Percentiles rank a stretch among this genome's conserved stretches.
These are phyloP conservation scores for Drosophila lini DNA, from an alignment of 1,140 invertebrate species.

Conservation along the genomic window DNA sequence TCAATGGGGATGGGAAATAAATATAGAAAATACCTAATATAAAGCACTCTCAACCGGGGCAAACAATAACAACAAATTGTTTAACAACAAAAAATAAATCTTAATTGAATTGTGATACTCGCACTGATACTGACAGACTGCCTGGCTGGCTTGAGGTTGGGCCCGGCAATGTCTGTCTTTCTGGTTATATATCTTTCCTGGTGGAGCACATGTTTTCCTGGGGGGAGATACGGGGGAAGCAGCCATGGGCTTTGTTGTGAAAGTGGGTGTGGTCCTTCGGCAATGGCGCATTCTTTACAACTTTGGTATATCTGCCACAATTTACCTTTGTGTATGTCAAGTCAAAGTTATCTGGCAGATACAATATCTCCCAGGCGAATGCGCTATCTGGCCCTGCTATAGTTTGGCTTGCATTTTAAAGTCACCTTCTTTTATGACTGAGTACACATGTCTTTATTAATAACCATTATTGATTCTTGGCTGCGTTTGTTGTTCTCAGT, in stretches of 20 bases:
- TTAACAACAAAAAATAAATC: conserved; percentile 82
- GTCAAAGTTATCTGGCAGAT: conserved; percentile 57
- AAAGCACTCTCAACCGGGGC: conserved; percentile 44
- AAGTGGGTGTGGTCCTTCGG: conserved; percentile 64
- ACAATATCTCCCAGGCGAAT: conserved; percentile 44
- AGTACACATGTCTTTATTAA: conserved; percentile 80
- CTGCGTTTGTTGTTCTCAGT: conserved; percentile 44
- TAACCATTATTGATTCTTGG: conserved; percentile 69
- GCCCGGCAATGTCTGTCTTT: conserved; percentile 33
- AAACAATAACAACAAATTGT: conserved; percentile 71
- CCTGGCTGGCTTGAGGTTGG: conserved; percentile 46
- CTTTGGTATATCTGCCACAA: conserved; percentile 42
- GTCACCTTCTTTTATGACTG: conserved; percentile 58
- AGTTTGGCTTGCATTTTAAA: conserved; percentile 69
- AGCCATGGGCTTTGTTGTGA: conserved; percentile 49
- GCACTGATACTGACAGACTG: conserved; percentile 56
- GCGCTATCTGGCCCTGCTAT: conserved; percentile 36
- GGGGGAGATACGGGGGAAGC: not conserved
- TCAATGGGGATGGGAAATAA: conserved; percentile 63
- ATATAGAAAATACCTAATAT: conserved; percentile 64
- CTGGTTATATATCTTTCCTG: conserved; percentile 9
- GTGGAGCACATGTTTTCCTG: conserved; percentile 52
- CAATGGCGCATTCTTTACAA: conserved; percentile 64
- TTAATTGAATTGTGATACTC: conserved; percentile 82
- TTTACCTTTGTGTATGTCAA: conserved; percentile 50